A percentile compares a stretch with the other conserved stretches of the same genome.
These are phyloP conservation scores for Conopomorpha cramerella DNA, from an alignment of 1,140 invertebrate species.

Conservation along the genomic window DNA sequence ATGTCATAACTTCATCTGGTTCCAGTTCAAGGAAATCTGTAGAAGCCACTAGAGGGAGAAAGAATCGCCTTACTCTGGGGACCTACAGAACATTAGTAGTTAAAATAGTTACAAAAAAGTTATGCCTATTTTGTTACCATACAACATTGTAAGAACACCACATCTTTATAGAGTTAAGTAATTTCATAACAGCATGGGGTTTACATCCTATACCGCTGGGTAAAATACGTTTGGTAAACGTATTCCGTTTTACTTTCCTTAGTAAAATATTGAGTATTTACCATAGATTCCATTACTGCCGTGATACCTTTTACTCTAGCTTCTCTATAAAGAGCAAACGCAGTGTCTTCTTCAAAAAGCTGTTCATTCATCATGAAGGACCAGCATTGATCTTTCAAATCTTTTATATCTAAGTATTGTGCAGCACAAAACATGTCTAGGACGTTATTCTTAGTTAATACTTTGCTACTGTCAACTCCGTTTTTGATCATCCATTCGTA, in stretches of 20 bases:
- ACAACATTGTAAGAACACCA: too few species aligned
- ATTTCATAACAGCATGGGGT: too few species aligned
- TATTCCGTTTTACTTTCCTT: not conserved
- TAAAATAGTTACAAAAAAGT: too few species aligned
- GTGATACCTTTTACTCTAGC: slow-evolving; percentile 60
- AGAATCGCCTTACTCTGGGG: slow-evolving; percentile 72
- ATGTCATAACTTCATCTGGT: slow-evolving; percentile 64
- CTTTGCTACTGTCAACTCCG: slow-evolving; percentile 60
- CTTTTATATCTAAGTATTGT: slow-evolving; percentile 69
- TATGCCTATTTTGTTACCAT: too few species aligned
- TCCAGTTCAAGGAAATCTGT: slow-evolving; percentile 69
- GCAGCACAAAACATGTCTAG: slow-evolving; percentile 71
- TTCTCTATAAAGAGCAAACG: slow-evolving; percentile 70
- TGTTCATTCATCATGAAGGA: slow-evolving; percentile 69
- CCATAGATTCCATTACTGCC: slow-evolving; percentile 71
- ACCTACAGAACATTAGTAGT: slow-evolving; percentile 23
- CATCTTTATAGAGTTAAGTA: too few species aligned
- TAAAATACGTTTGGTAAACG: too few species aligned
- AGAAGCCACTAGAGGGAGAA: slow-evolving; percentile 71
- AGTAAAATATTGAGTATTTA: slow-evolving; percentile 16
- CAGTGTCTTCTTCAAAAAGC: slow-evolving; percentile 71
- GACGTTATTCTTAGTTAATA: slow-evolving; percentile 67
- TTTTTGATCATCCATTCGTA: slow-evolving; percentile 78
- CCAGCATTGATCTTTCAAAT: slow-evolving; percentile 75
- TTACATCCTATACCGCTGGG: too few species aligned